phyloP scores from a whole-genome alignment of 2,888 invertebrate species.

The Dryococelus australis region DNA sequence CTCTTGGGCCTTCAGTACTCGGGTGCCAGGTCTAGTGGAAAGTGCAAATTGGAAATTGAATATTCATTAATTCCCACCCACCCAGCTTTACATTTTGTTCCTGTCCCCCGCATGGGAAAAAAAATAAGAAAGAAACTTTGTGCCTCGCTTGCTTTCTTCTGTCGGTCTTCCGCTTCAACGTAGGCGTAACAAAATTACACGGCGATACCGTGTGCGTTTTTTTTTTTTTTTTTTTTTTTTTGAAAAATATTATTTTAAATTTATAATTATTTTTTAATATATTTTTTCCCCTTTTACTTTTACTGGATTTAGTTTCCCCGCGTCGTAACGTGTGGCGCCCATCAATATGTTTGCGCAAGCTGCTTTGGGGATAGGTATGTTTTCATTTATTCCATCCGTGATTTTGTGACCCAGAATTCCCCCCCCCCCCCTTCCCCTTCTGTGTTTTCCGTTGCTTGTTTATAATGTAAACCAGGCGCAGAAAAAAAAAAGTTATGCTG shows the following conservation, averaged over 20 bases:
- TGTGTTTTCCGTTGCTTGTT: neutral
- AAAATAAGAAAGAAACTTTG: neutral
- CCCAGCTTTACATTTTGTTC: neutral
- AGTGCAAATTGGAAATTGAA: constrained; percentile 36
- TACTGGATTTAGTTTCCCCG: neutral
- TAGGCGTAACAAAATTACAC: neutral
- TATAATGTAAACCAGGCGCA: neutral
- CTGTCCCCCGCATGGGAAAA: neutral
- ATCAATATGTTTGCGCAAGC: neutral
- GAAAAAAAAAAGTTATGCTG: neutral
- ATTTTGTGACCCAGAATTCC: neutral
- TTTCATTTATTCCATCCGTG: neutral
- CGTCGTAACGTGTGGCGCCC: neutral
- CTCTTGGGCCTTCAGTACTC: constrained; percentile 25
- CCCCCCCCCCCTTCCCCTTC: too few species aligned
- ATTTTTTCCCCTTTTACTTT: too few species aligned
- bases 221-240: neutral
- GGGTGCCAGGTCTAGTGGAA: constrained; percentile 32
- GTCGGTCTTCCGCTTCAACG: neutral
- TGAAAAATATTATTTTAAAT: neutral
- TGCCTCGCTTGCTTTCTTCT: constrained; percentile 33
- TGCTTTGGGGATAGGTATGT: neutral
- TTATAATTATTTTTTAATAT: neutral
- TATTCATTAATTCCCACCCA: constrained; percentile 32
- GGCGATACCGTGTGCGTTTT: neutral